Evolutionary conservation across 2,888 invertebrate species (phyloP), one percentile per base, ranked within the genome.

Genomic region (Melinaea marsaeus): DNA sequence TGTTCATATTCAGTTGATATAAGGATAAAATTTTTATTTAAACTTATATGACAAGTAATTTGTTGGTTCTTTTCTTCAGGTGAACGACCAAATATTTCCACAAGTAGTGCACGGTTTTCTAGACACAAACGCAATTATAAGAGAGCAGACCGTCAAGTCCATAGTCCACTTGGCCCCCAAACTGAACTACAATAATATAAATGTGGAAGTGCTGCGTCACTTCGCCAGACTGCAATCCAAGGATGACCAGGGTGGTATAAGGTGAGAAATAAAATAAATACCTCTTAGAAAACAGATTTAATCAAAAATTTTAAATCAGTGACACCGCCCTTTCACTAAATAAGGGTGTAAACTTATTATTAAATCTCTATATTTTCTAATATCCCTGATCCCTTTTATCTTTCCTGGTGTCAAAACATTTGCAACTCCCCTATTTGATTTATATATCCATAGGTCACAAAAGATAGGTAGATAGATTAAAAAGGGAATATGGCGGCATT

Each of bases 141-240:
- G 99, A 71, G 99, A 99, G 88, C 97, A 98, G 85, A 99, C 99
- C 1, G 97, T 99, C 62, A 99, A 99, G 93, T 98, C 98, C 60
- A 97, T 99, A 88, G 94, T 99, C 65, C 96, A 97, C 80, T 91
- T 99, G 78, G 98, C 99, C 22, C 95, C 98, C 56, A 99, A 99
- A 88, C 93, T 99, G 69, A 99, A 97, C 90, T 98, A 98, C 82
- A 98, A 99, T 82, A 99, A 99, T 91, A 90, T 99, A 54, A 99
- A 99, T 87, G 97, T 98, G 56, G 99, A 99, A 85, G 95, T 99
- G 54, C 90, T 99, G 81, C 94, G 97, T 71, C 98, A 99, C 89
- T 98, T 99, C 88, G 99, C 99, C 0, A 92, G 98, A 66, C 90
- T 99, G 34, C 99, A 99, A 89, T 94, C 97, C 6, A 97, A 97